Evolutionary conservation across 2,113 vertebrate genomes (phyloP).

Genomic region (Campylomormyrus numenius): DNA sequence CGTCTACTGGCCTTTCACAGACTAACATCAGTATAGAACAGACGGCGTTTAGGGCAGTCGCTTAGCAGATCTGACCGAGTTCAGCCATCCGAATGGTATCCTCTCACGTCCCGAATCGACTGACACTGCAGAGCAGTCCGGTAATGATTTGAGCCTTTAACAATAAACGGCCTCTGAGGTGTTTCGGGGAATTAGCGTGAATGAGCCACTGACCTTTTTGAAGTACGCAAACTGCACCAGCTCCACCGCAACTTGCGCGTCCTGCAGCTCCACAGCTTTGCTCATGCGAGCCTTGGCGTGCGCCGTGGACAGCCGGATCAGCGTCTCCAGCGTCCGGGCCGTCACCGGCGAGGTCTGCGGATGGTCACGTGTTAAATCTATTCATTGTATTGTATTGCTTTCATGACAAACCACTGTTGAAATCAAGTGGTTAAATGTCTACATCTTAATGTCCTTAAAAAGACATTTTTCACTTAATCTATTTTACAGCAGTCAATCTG

Average conservation of each 20-base stretch:
- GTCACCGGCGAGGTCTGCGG: conserved; percentile 88
- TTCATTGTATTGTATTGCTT: not conserved
- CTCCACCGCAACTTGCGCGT: conserved; percentile 84
- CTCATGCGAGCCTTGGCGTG: conserved; percentile 94
- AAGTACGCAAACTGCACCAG: conserved; percentile 96
- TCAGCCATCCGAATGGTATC: not conserved
- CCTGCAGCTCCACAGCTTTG: conserved; percentile 79
- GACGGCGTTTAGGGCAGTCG: too few relatives aligned
- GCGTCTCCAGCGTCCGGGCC: conserved; percentile 82
- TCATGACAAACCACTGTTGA: not conserved
- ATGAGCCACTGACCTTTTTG: conserved; percentile 72
- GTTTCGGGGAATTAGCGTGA: not conserved
- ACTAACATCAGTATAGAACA: not conserved
- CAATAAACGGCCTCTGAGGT: not conserved
- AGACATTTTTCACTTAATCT: not conserved
- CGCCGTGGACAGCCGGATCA: conserved; percentile 90
- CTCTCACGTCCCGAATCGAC: not conserved
- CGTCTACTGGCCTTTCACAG: not conserved
- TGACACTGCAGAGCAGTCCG: not conserved
- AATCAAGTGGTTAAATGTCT: not conserved
- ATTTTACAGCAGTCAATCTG: not conserved
- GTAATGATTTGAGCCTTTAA: not conserved
- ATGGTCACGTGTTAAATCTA: not conserved
- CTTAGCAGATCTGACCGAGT: not conserved
- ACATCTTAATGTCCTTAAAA: not conserved